Evolutionary conservation across 2,113 vertebrate species (phyloP), one percentile per base, ranked within the genome.

Genomic region (Butorides virescens): DNA sequence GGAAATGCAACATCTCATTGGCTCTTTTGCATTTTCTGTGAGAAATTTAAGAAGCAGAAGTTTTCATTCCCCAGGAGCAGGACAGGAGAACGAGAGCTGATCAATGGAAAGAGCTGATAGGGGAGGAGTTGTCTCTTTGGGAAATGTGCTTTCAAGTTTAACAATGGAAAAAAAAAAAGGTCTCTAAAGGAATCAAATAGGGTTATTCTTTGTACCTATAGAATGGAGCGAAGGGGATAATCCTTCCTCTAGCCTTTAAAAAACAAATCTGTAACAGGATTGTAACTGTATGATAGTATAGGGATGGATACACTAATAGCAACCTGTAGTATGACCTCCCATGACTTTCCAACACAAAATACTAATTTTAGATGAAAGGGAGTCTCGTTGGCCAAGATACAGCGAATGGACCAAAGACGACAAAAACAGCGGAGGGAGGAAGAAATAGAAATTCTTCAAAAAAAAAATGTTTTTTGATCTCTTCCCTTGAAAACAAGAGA

Each of bases 341-440:
- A 10, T 47, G 10, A 30, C 49, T 47, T 91, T 92, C 59, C 62
- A 79, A 82, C 59, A 82, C 79, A 63, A 93, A 92, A 88, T 52
- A 55, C 42, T 96, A 78, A 94, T 95, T 93, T 97, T 95, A 93
- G 65, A 95, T 94, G 63, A 97, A 95, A 94, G 84, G 80, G 72
- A 93, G 23, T 84, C 94, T 94, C 53, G 3, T 88, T 95, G 92
- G 56, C 44, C 49, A 83, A 86, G 77, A 73, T 75, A 78, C 73
- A 75, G 49, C 37, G 65, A 68, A 90, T 95, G 83, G 94, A 87
- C 81, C 82, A 91, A 91, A 94, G 92, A 74, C 75, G 75, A 90
- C 76, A 95, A 95, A 78, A 86, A 87, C 89, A 73, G 34, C 63
- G 23, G 73, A 72, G 61, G 19, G 70, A 90, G n/a, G 13, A 73